A percentile compares a stretch with the other conserved stretches of the same genome.
phyloP scores from a whole-genome alignment of 2,113 vertebrate genomes.

The Pristiophorus japonicus region DNA sequence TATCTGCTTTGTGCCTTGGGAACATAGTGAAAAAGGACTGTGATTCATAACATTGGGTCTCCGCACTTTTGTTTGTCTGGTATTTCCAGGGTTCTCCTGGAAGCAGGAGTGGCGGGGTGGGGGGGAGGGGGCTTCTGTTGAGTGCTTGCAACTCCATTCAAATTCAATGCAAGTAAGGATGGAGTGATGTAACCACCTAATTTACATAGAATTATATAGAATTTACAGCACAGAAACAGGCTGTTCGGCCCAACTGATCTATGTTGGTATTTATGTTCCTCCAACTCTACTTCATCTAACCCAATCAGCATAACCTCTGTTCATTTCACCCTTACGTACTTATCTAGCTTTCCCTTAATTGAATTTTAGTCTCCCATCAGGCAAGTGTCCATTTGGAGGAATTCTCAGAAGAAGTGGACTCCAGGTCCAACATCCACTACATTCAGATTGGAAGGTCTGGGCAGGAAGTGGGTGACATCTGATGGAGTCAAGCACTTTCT shows the following conservation, averaged over 20 bases:
- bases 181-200: neutral
- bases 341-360: neutral
- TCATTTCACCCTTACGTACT: neutral
- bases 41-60: neutral
- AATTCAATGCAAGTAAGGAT: neutral
- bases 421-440: neutral
- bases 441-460: neutral
- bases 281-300: neutral
- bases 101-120: too few relatives aligned
- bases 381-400: neutral
- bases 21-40: neutral
- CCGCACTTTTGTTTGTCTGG: neutral
- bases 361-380: neutral
- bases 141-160: neutral
- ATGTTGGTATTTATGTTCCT: neutral
- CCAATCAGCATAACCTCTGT: neutral
- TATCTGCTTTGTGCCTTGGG: neutral
- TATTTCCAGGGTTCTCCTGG: neutral
- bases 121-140: neutral
- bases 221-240: neutral
- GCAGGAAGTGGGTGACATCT: neutral
- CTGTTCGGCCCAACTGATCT: neutral
- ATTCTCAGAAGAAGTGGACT: too few relatives aligned
- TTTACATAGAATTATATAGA: neutral
- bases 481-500: neutral